Evolutionary conservation across 2,113 vertebrate species (phyloP).

Genomic region (Burhinus bistriatus): DNA sequence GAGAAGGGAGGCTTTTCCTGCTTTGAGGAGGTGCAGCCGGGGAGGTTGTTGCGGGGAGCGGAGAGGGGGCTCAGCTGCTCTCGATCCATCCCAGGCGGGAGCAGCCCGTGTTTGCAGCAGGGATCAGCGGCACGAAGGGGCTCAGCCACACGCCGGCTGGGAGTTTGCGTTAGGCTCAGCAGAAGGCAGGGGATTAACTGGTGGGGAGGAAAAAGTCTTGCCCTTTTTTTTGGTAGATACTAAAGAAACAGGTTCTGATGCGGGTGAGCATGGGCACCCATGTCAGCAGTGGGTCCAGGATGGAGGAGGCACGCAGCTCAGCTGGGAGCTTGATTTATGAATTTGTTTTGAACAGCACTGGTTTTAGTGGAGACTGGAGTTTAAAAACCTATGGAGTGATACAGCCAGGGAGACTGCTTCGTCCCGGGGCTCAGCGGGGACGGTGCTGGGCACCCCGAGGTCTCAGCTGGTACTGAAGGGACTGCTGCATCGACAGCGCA

Average conservation of each 20-base stretch:
- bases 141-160: rapidly evolving
- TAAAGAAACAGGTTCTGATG: background rate
- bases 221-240: background rate
- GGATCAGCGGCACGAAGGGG: rapidly evolving
- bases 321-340: background rate
- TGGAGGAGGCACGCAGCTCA: background rate
- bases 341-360: background rate
- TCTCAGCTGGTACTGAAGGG: background rate
- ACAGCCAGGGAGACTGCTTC: background rate
- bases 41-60: background rate
- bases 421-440: rapidly evolving
- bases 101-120: background rate
- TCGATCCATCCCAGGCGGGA: rapidly evolving
- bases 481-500: rapidly evolving
- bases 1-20: slow-evolving; percentile 2
- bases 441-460: background rate
- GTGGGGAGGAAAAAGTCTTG: background rate
- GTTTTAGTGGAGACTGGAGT: background rate
- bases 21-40: rapidly evolving
- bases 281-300: rapidly evolving
- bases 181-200: background rate
- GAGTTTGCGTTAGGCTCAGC: background rate
- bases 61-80: rapidly evolving
- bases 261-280: rapidly evolving
- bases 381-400: background rate